Base-by-base conservation (phyloP, 2,888 invertebrate genomes). In the Colletes collaris region DNA sequence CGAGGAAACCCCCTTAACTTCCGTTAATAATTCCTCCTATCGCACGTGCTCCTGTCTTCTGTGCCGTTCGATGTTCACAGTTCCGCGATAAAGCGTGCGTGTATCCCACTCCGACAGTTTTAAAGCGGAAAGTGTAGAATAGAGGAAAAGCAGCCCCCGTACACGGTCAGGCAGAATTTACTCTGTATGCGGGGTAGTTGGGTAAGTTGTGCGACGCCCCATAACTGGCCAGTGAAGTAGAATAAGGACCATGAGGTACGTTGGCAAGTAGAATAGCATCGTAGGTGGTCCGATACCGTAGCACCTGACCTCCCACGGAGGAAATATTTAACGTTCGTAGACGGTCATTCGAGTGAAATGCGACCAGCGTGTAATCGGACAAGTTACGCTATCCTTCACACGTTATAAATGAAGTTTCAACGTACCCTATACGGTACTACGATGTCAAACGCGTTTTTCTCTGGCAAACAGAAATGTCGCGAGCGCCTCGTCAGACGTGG, bases 201-300 rank as follows among this genome's bases (percentile, higher is more conserved):
- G 19, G 2, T 64, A 55, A 64, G 37, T 27, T 53, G n/a, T 10
- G 46, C 6, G 13, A 11, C n/a, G 56, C 4, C 27, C 16, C 40
- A 35, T 58, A 46, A 11, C 37, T 8, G 37, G 19, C 8, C 71
- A 70, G 52, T 58, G 52, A 64, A 35, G 66, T 55, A 44, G 66
- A 66, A 76, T 62, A 66, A 35, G 44, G 11, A 7, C 10, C 1
- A 8, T 4, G 59, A 53, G 50, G 35, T 37, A 19, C 37, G 13
- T 13, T 11, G 35, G 37, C n/a, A 3, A 55, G 78, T 55, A 11
- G 78, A 67, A 52, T 16, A 37, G 67, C 4, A 7, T 11, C 16
- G 11, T 13, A 44, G 19, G 19, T 37, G 56, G 62, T 58, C 68
- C 37, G 56, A 44, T 50, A 6, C 27, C 10, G n/a, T 8, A 19